phyloP scores from a whole-genome alignment of 2,797 vertebrate genomes.

The Pipistrellus kuhlii region DNA sequence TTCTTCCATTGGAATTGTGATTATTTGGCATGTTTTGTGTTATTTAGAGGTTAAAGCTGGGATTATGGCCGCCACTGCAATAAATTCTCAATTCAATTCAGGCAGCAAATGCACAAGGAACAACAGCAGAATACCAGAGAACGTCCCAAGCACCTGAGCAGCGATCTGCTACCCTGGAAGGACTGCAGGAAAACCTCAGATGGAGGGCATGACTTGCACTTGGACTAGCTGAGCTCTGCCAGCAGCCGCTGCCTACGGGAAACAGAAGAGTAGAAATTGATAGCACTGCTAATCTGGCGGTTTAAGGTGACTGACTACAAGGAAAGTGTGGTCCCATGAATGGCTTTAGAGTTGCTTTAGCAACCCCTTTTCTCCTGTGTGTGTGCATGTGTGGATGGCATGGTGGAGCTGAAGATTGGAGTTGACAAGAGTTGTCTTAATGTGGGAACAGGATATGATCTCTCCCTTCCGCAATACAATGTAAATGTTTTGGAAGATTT shows the following conservation, averaged over 20 bases:
- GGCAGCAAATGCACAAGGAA: neutral
- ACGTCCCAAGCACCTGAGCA: neutral
- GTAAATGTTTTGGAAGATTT: slow-evolving; percentile 39
- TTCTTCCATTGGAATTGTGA: neutral
- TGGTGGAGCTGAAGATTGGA: neutral
- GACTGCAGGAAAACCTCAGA: neutral
- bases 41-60: slow-evolving; percentile 22
- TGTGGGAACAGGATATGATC: neutral
- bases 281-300: neutral
- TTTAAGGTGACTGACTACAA: neutral
- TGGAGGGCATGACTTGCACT: neutral
- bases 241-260: neutral
- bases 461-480: neutral
- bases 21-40: slow-evolving; percentile 20
- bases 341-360: neutral
- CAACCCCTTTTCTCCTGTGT: neutral
- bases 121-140: neutral
- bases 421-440: neutral
- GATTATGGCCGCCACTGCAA: neutral
- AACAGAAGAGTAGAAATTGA: neutral
- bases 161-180: neutral
- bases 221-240: neutral
- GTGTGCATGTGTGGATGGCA: neutral
- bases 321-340: neutral
- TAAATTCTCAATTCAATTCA: neutral